Base-by-base conservation (phyloP, 2,888 invertebrate genomes). In the Altica lythri region DNA sequence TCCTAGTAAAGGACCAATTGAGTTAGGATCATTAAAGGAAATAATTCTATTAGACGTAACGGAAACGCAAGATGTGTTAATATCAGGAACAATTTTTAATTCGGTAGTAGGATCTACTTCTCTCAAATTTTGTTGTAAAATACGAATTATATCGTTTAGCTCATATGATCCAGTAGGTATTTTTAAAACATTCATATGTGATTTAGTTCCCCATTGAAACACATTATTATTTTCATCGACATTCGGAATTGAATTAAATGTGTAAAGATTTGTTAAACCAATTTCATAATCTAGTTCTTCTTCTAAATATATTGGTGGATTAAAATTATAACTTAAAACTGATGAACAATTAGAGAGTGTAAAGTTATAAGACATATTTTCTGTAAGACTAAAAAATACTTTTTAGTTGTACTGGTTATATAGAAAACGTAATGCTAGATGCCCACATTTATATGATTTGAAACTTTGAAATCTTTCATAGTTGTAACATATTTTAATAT, bases 251-350 rank as follows among this genome's bases (percentile, higher is more conserved):
- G 19, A 18, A 32, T 54, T 46, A 17, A 44, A 58, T 25, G 29
- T 54, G 16, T 57, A 22, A 42, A 56, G 49, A 44, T 47, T 19
- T 25, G 44, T 37, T n/a, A 52, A 14, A 5, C 48, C 50, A 17
- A 53, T 49, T 18, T 32, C 46, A 52, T 53, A 59, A 5, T 50
- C 46, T 4, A 40, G 16, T 17, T 48, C 46, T 16, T 49, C 30
- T 13, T 52, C 48, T 9, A 60, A 13, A 16, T 35, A 25, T 14
- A 60, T 53, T 9, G 52, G 55, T 9, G 51, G 54, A 48, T 54
- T 25, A 35, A 46, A 45, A 38, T 14, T 10, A 3, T n/a, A 12
- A 13, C 35, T 46, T 18, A 46, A 34, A 13, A 16, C 27, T 17
- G 37, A 48, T 16, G 47, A 25, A 14, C 1, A 14, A n/a, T n/a